Conservation (phyloP, 2,888 invertebrate species). For the Matsumyia berberina region DNA sequence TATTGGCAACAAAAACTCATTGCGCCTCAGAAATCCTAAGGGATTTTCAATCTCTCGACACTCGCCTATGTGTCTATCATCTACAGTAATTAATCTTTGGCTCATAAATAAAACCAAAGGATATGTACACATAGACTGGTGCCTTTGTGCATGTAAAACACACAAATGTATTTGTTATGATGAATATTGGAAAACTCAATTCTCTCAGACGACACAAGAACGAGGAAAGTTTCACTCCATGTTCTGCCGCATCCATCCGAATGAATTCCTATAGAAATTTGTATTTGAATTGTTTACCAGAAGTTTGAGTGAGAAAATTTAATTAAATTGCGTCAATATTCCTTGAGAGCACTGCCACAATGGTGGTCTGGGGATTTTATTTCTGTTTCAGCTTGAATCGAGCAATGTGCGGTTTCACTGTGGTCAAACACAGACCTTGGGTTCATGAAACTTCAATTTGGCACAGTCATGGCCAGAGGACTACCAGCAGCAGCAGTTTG, state of each 20-base stretch:
- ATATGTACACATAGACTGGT: neutral
- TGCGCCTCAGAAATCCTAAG: conserved; percentile 2
- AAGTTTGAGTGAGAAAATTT: conserved; percentile 35
- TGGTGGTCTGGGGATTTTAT: neutral
- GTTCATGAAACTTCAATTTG: neutral
- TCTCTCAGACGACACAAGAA: neutral
- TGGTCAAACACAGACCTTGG: neutral
- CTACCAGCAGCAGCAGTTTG: neutral
- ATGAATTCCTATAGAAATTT: conserved; percentile 23
- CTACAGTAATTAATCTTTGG: conserved; percentile 13
- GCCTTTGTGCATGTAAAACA: neutral
- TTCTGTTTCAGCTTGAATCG: neutral
- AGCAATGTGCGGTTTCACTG: neutral
- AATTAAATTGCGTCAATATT: conserved; percentile 36
- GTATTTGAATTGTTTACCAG: conserved; percentile 39
- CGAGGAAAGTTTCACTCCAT: neutral
- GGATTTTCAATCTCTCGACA: neutral
- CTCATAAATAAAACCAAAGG: conserved; percentile 23
- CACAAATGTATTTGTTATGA: neutral
- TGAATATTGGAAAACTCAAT: conserved; percentile 24
- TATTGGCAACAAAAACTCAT: neutral
- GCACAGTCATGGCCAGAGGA: neutral
- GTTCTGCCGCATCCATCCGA: neutral
- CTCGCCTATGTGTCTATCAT: neutral
- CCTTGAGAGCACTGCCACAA: neutral